Base-by-base conservation (phyloP, 2,888 invertebrate species). In the Eucera pruinosa region DNA sequence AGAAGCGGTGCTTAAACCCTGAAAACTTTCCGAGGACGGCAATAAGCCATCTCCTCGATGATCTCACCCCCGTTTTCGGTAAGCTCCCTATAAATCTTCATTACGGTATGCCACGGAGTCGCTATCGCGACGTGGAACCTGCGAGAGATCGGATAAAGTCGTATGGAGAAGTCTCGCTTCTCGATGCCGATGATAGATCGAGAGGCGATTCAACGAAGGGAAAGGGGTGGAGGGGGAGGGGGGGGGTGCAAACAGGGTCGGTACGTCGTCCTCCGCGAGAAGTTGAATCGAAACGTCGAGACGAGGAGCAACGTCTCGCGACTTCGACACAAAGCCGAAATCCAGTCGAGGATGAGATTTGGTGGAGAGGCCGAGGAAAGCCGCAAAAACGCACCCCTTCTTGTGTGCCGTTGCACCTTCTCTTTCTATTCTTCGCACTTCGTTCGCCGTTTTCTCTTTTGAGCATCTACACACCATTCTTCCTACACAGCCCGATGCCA, bases 21-120 rank as follows among this genome's bases (percentile, higher is more conserved):
- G 83, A 83, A 86, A 89, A 86, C 78, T 89, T 88, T 88, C 87
- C 79, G 81, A 84, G 86, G 62, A 88, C 78, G 84, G 86, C 87
- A 88, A 89, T 89, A 89, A 90, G 89, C 89, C 84, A 85, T 83
- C 78, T 43, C n/a, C 47, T 75, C 83, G 85, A 88, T 89, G 86
- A 89, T 89, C 89, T 87, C 84, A 81, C 62, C 69, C 62, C 70
- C 54, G n/a, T 9, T 30, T 62, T 27, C 47, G 50, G 33, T 81
- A 83, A 87, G 89, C 87, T 80, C 55, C 81, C 80, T 83, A 89
- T 90, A 90, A 89, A 90, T 90, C 89, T 89, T 89, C 89, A 89
- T 90, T 90, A 89, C 74, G 83, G 81, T 84, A 83, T 87, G 82
- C 85, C 80, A 84, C 78, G 74, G 70, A 76, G 64, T 77, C 70